Percentiles rank a stretch among this genome's conserved stretches.
Conservation (phyloP, 2,797 vertebrate species). For the Poecilia gillii region DNA sequence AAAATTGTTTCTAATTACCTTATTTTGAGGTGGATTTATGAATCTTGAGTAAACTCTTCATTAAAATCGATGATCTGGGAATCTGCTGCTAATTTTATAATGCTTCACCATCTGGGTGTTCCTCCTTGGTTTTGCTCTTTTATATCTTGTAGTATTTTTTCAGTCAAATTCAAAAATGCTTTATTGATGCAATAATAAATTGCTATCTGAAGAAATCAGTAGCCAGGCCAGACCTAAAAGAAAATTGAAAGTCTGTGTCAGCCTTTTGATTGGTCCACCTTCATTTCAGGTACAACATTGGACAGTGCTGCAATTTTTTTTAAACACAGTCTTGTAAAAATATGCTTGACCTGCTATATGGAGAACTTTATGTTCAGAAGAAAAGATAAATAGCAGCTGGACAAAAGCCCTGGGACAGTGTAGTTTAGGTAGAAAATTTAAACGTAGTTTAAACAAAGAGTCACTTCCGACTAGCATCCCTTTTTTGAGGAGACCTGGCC, state of each 20-base stretch:
- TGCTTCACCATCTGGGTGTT: background rate
- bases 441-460: background rate
- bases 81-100: background rate
- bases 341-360: background rate
- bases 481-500: background rate
- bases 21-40: background rate
- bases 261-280: background rate
- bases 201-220: background rate
- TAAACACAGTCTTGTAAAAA: background rate
- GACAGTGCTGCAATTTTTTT: background rate
- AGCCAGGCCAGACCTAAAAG: background rate
- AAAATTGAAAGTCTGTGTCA: background rate
- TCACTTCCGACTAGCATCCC: background rate
- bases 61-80: background rate
- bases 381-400: background rate
- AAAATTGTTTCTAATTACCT: background rate
- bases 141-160: background rate
- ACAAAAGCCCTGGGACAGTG: background rate
- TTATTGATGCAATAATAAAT: background rate
- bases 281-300: background rate
- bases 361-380: background rate
- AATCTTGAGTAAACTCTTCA: background rate
- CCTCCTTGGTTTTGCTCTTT: background rate
- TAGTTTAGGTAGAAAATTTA: background rate
- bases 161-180: no score